Evolutionary conservation across 2,888 invertebrate genomes (phyloP).

Genomic region (Orgyia antiqua): DNA sequence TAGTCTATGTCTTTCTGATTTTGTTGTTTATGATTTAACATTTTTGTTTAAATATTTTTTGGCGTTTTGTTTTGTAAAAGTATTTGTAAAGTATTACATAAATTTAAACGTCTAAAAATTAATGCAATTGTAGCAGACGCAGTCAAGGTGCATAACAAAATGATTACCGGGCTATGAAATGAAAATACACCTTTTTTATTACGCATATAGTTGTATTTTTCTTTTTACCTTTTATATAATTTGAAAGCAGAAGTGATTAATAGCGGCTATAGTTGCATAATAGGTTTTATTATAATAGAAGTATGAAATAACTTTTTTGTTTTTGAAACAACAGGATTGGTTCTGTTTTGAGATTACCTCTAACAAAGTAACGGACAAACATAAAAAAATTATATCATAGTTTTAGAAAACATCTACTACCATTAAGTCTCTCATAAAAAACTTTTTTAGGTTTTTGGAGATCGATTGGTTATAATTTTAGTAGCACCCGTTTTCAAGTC

Average conservation of each 20-base stretch:
- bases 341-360: too few species aligned
- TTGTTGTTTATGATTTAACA: neutral
- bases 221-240: neutral
- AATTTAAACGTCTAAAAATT: constrained; percentile 11
- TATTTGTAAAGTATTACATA: constrained; percentile 2
- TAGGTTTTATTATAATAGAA: neutral
- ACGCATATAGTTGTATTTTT: neutral
- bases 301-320: too few species aligned
- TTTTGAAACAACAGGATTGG: too few species aligned
- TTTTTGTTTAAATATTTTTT: neutral
- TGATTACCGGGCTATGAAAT: neutral
- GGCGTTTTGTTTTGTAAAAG: constrained; percentile 3
- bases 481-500: too few species aligned
- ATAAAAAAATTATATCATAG: too few species aligned
- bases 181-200: constrained; percentile 1
- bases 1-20: constrained; percentile 7
- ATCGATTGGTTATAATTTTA: too few species aligned
- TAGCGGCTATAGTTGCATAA: neutral
- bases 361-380: too few species aligned
- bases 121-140: constrained; percentile 8
- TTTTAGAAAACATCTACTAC: too few species aligned
- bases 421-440: too few species aligned
- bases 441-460: too few species aligned
- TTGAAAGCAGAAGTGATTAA: neutral
- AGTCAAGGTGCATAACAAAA: constrained; percentile 3